Base-by-base conservation (phyloP, 2,797 vertebrate species). In the Siniperca undulata region DNA sequence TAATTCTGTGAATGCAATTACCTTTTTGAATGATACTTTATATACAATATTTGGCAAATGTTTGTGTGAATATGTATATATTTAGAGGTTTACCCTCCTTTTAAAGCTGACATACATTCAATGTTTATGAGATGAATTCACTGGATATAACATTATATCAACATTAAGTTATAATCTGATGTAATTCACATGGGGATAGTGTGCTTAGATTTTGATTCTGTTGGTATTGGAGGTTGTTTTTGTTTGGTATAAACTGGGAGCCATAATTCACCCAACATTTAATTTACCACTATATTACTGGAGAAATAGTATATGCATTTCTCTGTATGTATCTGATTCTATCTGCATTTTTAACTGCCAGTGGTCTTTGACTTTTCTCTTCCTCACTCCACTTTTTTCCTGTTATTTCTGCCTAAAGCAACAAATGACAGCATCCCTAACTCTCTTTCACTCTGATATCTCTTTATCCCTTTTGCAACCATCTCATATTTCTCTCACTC, bases 1-100 rank as follows among this genome's bases (percentile, higher is more conserved):
- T 80, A 56, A 82, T 86, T 81, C 77, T 78, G 71, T 76, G 76
- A 88, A 86, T 60, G 76, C 71, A 70, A 80, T 85, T 85, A 86
- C 53, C 76, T 78, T 77, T 70, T 53, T 83, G 70, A 85, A 75
- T 55, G 64, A 80, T 58, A 56, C 67, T 61, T 82, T 24, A 71
- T 55, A 34, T 75, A 42, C 38, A 72, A 65, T 27, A 75, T 62
- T 67, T 66, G 58, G 52, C 70, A 62, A 60, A 20, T 73, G 30
- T 61, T 40, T 74, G 58, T 74, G 27, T 78, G 20, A 13, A 27
- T 46, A 1, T 46, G 30, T 50, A 70, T 72, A 42, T 27, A 46
- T 76, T 86, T 24, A 72, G 42, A 62, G 14, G 34, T 19, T 74
- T 66, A 11, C 2, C 34, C 53, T 62, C 38, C 17, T 50, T 65